Conservation (phyloP, 2,113 vertebrate species). For the human (Homo sapiens) region DNA sequence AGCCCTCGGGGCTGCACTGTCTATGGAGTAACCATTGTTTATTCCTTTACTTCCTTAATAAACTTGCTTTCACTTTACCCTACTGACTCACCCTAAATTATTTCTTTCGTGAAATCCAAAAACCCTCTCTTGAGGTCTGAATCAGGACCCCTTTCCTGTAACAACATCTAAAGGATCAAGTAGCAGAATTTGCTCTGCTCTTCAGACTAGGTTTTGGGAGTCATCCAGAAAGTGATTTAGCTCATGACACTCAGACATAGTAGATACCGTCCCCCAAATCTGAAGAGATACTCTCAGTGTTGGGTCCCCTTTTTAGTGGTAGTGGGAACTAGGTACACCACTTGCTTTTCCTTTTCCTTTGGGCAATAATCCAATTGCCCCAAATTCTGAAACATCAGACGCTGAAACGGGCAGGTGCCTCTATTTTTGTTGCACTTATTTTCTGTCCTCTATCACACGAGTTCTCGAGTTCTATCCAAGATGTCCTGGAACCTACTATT, state of each 20-base stretch:
- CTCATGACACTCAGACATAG: not conserved
- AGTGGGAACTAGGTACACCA: not conserved
- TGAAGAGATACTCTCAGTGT: not conserved
- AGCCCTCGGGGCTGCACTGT: too few relatives aligned
- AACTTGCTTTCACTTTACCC: too few relatives aligned
- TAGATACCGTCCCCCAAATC: not conserved
- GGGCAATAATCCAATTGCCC: not conserved
- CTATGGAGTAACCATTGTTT: too few relatives aligned
- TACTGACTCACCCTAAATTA: too few relatives aligned
- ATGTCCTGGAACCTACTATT: not conserved
- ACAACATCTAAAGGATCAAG: not conserved
- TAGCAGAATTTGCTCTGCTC: not conserved
- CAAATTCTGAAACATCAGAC: not conserved
- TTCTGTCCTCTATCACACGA: not conserved
- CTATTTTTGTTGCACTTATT: not conserved
- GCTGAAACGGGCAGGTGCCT: fast-evolving
- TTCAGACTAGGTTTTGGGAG: not conserved
- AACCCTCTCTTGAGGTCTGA: too few relatives aligned
- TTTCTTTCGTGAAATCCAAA: too few relatives aligned
- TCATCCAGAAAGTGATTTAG: not conserved
- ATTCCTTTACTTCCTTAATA: too few relatives aligned
- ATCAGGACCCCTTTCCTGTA: too few relatives aligned
- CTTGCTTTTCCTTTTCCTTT: not conserved
- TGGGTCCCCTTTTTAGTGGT: not conserved
- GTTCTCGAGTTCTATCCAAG: not conserved